phyloP scores from a whole-genome alignment of 2,888 invertebrate genomes.

The Bugulina stolonifera region DNA sequence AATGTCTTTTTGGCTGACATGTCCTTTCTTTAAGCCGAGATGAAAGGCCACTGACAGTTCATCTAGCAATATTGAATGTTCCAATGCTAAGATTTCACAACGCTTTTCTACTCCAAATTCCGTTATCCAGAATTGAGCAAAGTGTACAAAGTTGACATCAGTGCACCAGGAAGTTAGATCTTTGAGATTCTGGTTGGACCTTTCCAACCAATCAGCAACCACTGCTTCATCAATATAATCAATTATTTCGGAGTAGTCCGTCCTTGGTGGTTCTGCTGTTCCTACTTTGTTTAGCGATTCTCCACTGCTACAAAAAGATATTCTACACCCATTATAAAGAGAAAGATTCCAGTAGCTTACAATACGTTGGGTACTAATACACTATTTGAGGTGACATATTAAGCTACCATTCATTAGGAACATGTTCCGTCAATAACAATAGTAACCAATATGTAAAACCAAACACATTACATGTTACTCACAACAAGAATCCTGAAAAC shows the following conservation, averaged over 20 bases:
- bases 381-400: too few relatives aligned
- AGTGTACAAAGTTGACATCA: conserved; percentile 43
- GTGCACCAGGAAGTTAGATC: conserved; percentile 41
- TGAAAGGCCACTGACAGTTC: conserved; percentile 46
- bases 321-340: too few relatives aligned
- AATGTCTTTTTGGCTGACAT: conserved; percentile 39
- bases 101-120: conserved; percentile 44
- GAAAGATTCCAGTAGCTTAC: too few relatives aligned
- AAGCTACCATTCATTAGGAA: too few relatives aligned
- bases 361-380: too few relatives aligned
- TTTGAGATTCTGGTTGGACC: conserved; percentile 40
- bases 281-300: neutral
- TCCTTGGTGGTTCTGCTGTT: neutral
- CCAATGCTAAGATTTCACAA: conserved; percentile 46
- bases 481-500: too few relatives aligned
- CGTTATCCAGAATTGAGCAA: conserved; percentile 51
- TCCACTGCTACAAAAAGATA: conserved; percentile 12
- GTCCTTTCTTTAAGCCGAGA: conserved; percentile 39
- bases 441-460: too few relatives aligned
- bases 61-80: conserved; percentile 45
- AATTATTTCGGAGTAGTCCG: conserved; percentile 35
- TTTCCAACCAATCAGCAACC: conserved; percentile 44
- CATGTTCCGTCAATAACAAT: too few relatives aligned
- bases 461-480: too few relatives aligned
- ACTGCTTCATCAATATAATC: conserved; percentile 47